Percentiles rank a stretch among this genome's conserved stretches.
Conservation (phyloP, 2,888 invertebrate species). For the Drosophila hamatofila region DNA sequence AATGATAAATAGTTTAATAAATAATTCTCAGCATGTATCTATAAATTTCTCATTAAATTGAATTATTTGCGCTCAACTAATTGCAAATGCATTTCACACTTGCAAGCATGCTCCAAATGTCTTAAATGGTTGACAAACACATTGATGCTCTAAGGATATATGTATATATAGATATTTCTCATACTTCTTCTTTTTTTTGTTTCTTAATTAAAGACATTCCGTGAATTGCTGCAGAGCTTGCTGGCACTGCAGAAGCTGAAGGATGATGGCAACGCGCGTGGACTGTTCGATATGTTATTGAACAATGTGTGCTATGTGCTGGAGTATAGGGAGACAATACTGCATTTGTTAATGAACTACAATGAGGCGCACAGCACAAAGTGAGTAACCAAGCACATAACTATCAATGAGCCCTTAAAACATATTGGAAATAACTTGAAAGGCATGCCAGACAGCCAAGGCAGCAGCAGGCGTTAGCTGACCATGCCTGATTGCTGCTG, state of each 20-base stretch:
- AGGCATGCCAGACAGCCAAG: conserved; percentile 25
- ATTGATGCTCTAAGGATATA: neutral
- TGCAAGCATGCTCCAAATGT: neutral
- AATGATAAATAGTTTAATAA: neutral
- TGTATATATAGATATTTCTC: neutral
- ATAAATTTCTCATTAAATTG: conserved; percentile 5
- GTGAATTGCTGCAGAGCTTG: conserved; percentile 94
- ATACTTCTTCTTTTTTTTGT: neutral
- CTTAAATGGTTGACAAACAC: conserved; percentile 9
- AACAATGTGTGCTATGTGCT: conserved; percentile 96
- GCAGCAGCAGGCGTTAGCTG: conserved; percentile 12
- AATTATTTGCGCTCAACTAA: conserved; percentile 6
- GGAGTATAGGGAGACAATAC: conserved; percentile 96
- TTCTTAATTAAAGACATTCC: conserved; percentile 87
- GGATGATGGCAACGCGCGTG: conserved; percentile 89
- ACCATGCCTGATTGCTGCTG: neutral
- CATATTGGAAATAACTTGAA: conserved; percentile 69
- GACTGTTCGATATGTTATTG: conserved; percentile 94
- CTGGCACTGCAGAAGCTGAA: conserved; percentile 92
- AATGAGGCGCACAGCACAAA: conserved; percentile 94
- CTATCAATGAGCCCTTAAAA: conserved; percentile 28
- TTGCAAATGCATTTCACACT: conserved; percentile 24
- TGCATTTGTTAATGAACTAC: conserved; percentile 92
- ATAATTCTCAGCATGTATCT: neutral
- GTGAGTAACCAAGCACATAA: conserved; percentile 86